These are phyloP conservation scores for Thecophora atra DNA, from an alignment of 2,888 invertebrate species.

Conservation along the genomic window DNA sequence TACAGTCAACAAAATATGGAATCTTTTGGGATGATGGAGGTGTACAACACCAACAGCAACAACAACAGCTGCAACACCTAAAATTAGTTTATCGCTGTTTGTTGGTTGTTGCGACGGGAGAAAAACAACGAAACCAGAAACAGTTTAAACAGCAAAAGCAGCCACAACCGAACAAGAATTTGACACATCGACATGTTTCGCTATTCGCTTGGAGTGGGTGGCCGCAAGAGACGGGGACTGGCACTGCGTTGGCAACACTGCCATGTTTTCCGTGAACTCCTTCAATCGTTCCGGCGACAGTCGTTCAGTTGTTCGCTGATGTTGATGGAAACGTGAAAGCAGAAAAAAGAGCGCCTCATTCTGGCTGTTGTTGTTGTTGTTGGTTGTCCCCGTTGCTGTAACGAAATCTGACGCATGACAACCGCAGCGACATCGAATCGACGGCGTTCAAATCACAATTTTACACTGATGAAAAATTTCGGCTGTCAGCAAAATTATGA, in stretches of 20 bases:
- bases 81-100: slow-evolving; percentile 18
- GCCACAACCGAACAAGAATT: neutral
- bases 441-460: slow-evolving; percentile 34
- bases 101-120: no score
- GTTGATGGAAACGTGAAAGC: slow-evolving; percentile 27
- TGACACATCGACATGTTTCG: slow-evolving; percentile 19
- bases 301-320: slow-evolving; percentile 4
- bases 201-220: neutral
- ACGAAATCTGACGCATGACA: neutral
- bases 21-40: slow-evolving; percentile 16
- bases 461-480: slow-evolving; percentile 41
- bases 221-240: neutral
- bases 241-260: neutral
- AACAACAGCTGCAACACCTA: slow-evolving; percentile 35
- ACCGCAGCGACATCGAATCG: neutral
- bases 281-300: neutral
- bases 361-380: slow-evolving; percentile 12
- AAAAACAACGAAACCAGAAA: slow-evolving; percentile 29
- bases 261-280: neutral
- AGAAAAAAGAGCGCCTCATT: slow-evolving; percentile 9
- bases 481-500: slow-evolving; percentile 49
- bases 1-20: neutral
- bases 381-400: neutral
- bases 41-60: slow-evolving; percentile 32
- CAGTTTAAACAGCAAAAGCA: slow-evolving; percentile 19